Evolutionary conservation across 2,797 vertebrate species (phyloP).

Genomic region (Limnodromus scolopaceus): DNA sequence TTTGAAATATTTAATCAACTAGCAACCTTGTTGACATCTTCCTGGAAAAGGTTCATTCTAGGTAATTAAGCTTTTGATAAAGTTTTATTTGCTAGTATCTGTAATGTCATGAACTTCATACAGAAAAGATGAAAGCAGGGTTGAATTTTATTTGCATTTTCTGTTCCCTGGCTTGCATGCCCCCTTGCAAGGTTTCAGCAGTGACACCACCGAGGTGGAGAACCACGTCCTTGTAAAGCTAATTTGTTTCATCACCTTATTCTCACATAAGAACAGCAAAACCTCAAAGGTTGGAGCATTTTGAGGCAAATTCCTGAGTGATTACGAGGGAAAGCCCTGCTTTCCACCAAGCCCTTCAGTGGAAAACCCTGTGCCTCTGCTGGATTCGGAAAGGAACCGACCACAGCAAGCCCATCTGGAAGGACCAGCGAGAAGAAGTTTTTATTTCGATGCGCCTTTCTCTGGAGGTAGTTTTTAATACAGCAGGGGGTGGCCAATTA

Average conservation of each 20-base stretch:
- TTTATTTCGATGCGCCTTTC: background rate
- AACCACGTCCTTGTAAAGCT: background rate
- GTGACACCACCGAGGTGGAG: background rate
- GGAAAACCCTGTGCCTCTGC: background rate
- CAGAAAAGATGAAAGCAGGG: background rate
- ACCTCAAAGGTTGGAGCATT: background rate
- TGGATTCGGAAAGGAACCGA: background rate
- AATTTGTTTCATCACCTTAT: constrained; percentile 28
- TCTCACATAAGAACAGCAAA: constrained; percentile 17
- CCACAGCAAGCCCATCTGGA: background rate
- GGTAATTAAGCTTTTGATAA: background rate
- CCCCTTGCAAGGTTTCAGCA: background rate
- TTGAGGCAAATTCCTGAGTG: constrained; percentile 15
- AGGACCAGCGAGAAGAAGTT: accelerated
- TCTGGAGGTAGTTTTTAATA: background rate
- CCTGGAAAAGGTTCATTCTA: background rate
- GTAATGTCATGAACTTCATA: background rate
- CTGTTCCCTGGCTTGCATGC: background rate
- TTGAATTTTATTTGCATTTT: background rate
- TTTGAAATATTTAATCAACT: background rate
- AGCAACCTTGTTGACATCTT: background rate
- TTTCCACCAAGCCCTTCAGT: background rate
- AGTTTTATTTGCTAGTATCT: background rate
- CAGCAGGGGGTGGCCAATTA: background rate
- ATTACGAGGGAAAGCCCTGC: background rate